Percentiles rank a stretch among this genome's conserved stretches.
Evolutionary conservation across 2,888 invertebrate species (phyloP).

Genomic region (Tinea pellionella): DNA sequence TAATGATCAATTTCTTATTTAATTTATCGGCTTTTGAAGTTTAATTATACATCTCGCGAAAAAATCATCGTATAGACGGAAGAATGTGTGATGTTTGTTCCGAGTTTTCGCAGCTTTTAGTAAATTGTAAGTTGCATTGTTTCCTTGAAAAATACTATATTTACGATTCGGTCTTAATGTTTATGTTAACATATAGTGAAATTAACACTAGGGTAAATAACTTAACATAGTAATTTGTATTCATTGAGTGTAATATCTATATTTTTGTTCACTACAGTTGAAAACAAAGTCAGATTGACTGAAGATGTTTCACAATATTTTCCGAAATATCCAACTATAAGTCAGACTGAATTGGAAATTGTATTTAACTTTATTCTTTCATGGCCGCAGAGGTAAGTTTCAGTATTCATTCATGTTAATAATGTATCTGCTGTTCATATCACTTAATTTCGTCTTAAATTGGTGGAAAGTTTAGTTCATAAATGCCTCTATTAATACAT

Average conservation of each 20-base stretch:
- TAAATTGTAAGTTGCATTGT: slow-evolving; percentile 71
- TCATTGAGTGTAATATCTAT: slow-evolving; percentile 17
- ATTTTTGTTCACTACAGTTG: background rate
- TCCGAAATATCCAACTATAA: slow-evolving; percentile 79
- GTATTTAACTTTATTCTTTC: slow-evolving; percentile 87
- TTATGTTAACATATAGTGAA: background rate
- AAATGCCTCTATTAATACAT: too few species aligned
- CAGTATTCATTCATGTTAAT: background rate
- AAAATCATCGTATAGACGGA: slow-evolving; percentile 62
- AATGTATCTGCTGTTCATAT: background rate
- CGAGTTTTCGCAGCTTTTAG: slow-evolving; percentile 91
- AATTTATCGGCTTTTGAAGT: slow-evolving; percentile 48
- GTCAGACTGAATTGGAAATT: slow-evolving; percentile 84
- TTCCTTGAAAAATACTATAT: slow-evolving; percentile 36
- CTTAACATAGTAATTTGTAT: slow-evolving; percentile 21
- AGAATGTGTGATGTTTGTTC: slow-evolving; percentile 93
- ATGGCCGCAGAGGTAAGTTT: slow-evolving; percentile 85
- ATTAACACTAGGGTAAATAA: background rate
- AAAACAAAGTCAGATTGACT: slow-evolving; percentile 71
- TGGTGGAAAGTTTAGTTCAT: too few species aligned
- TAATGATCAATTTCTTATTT: slow-evolving; percentile 55
- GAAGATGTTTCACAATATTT: slow-evolving; percentile 83
- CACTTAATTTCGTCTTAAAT: too few species aligned
- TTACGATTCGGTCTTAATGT: background rate
- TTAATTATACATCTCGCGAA: slow-evolving; percentile 55